phyloP scores from a whole-genome alignment of 1,140 invertebrate genomes.

The Papilio dardanus region DNA sequence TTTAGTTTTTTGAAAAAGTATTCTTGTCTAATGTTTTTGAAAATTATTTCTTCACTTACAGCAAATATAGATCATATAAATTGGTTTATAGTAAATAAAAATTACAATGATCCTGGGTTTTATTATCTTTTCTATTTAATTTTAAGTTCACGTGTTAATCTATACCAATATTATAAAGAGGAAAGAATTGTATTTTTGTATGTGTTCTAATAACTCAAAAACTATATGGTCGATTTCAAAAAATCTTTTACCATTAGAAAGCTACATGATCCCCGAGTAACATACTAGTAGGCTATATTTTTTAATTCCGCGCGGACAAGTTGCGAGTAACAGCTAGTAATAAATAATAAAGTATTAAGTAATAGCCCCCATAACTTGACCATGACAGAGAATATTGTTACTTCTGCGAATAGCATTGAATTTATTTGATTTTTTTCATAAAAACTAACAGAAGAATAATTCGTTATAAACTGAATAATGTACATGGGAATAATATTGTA shows the following conservation, averaged over 20 bases:
- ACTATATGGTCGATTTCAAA: no score
- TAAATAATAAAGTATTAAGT: no score
- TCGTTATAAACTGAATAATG: neutral
- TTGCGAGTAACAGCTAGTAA: no score
- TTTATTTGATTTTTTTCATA: neutral
- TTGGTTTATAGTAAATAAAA: conserved; percentile 5
- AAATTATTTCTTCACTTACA: neutral
- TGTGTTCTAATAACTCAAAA: no score
- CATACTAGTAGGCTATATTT: no score
- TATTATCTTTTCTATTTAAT: neutral
- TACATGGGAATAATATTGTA: neutral
- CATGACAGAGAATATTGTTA: neutral
- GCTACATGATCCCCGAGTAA: no score
- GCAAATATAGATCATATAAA: neutral
- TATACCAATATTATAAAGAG: no score
- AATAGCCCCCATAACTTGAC: no score
- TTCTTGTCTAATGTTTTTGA: neutral
- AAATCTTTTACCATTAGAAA: no score
- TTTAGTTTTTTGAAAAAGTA: neutral
- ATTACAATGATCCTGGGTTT: neutral
- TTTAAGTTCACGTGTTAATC: no score
- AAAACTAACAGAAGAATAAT: neutral
- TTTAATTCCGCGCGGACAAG: no score
- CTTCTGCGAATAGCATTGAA: neutral
- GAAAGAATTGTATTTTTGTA: no score